Evolutionary conservation across 2,797 vertebrate species (phyloP).

Genomic region (Cynodonichthys magdalenae): DNA sequence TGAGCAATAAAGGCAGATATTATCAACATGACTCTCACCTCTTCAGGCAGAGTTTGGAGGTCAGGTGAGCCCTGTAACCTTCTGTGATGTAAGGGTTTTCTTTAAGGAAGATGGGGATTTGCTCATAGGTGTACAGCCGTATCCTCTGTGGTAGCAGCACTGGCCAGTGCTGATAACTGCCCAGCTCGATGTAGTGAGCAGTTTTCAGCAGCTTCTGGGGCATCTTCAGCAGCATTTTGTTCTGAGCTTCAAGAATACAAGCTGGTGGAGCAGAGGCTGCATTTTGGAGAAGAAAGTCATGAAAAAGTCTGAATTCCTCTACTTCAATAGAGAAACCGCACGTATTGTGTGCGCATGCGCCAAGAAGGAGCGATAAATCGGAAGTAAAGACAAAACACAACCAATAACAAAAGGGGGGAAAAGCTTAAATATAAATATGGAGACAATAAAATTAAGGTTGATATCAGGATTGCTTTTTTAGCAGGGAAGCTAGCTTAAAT

Average conservation of each 20-base stretch:
- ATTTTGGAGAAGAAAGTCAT: no score
- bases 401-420: background rate
- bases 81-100: constrained; percentile 99
- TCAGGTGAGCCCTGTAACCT: constrained; percentile 95
- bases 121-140: constrained; percentile 94
- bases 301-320: no score
- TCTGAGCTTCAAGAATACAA: constrained; percentile 18
- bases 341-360: no score
- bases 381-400: background rate
- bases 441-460: no score
- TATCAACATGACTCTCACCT: constrained; percentile 77
- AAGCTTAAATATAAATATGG: background rate
- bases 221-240: constrained; percentile 81
- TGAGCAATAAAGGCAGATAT: no score
- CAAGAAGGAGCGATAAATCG: no score
- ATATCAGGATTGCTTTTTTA: background rate
- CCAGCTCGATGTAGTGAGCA: constrained; percentile 94
- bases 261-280: constrained; percentile 31
- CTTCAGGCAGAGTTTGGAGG: constrained; percentile 93
- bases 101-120: constrained; percentile 93
- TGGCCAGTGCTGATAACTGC: constrained; percentile 94
- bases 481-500: constrained; percentile 9
- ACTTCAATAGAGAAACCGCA: no score
- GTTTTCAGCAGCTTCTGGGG: constrained; percentile 89
- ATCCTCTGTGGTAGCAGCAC: constrained; percentile 93